phyloP scores from a whole-genome alignment of 2,113 vertebrate genomes.

The Pholis gunnellus region DNA sequence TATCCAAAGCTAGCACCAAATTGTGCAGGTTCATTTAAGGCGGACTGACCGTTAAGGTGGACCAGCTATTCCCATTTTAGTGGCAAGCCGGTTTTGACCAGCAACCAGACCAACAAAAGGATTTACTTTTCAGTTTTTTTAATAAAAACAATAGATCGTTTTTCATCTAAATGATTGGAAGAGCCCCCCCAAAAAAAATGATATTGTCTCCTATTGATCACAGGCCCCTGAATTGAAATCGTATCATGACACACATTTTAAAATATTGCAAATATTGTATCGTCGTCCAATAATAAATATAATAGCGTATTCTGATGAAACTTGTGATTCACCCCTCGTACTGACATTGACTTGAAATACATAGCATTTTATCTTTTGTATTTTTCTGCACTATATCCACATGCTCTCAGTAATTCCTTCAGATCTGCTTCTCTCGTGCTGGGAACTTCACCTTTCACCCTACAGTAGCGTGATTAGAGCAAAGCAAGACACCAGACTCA shows the following conservation, averaged over 20 bases:
- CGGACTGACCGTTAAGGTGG: no score
- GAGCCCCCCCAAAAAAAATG: no score
- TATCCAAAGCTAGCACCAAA: no score
- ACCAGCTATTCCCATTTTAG: no score
- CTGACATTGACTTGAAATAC: not conserved
- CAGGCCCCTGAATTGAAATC: not conserved
- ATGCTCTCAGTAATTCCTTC: not conserved
- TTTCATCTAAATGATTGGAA: no score
- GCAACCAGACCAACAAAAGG: no score
- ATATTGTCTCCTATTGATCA: not conserved
- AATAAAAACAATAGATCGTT: no score
- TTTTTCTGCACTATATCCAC: not conserved
- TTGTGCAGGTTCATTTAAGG: no score
- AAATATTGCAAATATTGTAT: not conserved
- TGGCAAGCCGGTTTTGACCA: no score
- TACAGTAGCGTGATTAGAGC: constrained; percentile 21
- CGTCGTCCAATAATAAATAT: not conserved
- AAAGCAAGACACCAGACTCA: not conserved
- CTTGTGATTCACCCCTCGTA: not conserved
- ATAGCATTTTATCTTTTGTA: not conserved
- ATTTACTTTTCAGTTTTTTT: no score
- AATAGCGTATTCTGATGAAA: not conserved
- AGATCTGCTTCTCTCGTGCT: constrained; percentile 15
- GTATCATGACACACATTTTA: not conserved
- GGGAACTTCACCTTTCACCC: constrained; percentile 45